These are phyloP conservation scores for Eptatretus atami DNA, from an alignment of 2,797 vertebrate species.

Conservation along the genomic window DNA sequence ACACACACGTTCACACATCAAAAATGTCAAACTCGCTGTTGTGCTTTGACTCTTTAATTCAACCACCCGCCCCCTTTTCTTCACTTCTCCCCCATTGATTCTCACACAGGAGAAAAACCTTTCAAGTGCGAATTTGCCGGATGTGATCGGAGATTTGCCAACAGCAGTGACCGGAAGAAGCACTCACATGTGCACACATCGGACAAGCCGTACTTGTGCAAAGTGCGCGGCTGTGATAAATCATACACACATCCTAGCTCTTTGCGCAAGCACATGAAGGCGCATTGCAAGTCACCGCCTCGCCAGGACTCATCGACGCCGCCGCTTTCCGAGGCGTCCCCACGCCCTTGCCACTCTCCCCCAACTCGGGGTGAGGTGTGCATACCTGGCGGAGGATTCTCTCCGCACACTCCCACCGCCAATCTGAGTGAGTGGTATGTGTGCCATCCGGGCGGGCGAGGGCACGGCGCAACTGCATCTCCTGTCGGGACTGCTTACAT, in stretches of 20 bases:
- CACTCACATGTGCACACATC: slow-evolving; percentile 93
- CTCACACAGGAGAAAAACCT: slow-evolving; percentile 60
- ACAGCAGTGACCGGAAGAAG: slow-evolving; percentile 96
- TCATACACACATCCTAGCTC: slow-evolving; percentile 96
- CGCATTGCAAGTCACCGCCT: slow-evolving; percentile 83
- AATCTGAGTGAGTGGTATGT: slow-evolving; percentile 94
- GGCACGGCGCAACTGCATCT: too few relatives aligned
- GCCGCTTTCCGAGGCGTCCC: too few relatives aligned
- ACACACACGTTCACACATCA: too few relatives aligned
- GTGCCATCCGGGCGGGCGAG: slow-evolving; percentile 18
- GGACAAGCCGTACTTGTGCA: slow-evolving; percentile 97
- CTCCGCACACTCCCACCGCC: slow-evolving; percentile 32
- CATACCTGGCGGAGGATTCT: slow-evolving; percentile 16
- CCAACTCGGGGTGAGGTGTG: too few relatives aligned
- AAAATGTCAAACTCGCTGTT: background rate
- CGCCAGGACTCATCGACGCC: slow-evolving; percentile 9
- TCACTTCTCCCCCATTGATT: background rate
- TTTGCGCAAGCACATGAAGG: slow-evolving; percentile 90
- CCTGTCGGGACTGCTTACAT: too few relatives aligned
- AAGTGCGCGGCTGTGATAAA: slow-evolving; percentile 91
- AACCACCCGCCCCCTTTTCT: background rate
- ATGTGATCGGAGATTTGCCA: slow-evolving; percentile 86
- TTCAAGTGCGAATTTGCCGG: slow-evolving; percentile 93
- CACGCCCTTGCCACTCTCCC: too few relatives aligned
- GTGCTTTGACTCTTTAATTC: background rate